A percentile compares a stretch with the other conserved stretches of the same genome.
Conservation (phyloP, 2,797 vertebrate species). For the Euphonia xanthogaster region DNA sequence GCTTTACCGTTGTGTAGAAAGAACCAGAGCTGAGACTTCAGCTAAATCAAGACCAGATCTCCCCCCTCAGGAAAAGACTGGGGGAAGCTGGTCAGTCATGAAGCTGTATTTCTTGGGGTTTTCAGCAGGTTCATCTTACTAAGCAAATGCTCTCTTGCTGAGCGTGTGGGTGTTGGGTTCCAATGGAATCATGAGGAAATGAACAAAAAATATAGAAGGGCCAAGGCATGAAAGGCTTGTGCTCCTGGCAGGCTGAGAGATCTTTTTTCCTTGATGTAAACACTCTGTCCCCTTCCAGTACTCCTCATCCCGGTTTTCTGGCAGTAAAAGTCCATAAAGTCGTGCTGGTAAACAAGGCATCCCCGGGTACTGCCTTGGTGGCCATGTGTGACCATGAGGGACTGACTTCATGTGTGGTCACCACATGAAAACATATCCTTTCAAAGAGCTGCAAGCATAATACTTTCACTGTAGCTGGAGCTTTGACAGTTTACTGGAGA, state of each 20-base stretch:
- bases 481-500: background rate
- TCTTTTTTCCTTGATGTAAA: background rate
- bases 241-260: background rate
- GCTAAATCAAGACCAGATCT: background rate
- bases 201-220: background rate
- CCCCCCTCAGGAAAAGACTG: background rate
- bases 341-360: background rate
- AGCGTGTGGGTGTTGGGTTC: background rate
- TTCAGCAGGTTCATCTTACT: background rate
- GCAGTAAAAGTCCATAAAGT: background rate
- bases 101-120: background rate
- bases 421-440: background rate
- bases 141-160: background rate
- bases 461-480: background rate
- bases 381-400: background rate
- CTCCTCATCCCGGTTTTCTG: background rate
- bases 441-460: background rate
- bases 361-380: background rate
- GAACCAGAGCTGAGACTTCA: background rate
- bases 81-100: background rate
- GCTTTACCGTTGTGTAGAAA: background rate
- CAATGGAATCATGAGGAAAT: background rate
- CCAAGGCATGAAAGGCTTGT: background rate
- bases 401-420: slow-evolving; percentile 13
- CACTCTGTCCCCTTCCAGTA: background rate